Conservation (phyloP, 2,113 vertebrate species). For the Syrmaticus mikado region DNA sequence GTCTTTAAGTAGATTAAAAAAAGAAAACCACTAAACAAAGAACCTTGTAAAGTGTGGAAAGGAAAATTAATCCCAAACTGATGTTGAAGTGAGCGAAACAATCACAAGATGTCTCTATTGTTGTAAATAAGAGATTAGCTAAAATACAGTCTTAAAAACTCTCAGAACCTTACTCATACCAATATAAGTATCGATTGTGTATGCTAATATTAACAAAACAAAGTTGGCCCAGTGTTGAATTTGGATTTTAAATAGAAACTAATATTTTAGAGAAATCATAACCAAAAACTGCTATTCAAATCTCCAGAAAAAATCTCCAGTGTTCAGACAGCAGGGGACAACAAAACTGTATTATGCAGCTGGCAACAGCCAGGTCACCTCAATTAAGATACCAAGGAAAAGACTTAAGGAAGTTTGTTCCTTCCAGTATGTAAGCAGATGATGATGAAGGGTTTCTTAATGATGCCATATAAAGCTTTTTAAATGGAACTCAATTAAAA, state of each 20-base stretch:
- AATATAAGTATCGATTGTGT: not conserved
- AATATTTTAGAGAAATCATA: not conserved
- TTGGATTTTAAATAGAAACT: not conserved
- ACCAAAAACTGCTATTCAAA: not conserved
- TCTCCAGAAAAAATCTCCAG: not conserved
- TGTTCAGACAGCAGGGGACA: not conserved
- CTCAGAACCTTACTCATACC: not conserved
- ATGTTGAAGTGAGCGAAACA: not conserved
- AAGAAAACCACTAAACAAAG: not conserved
- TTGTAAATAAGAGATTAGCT: not conserved
- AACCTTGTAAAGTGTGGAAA: not conserved
- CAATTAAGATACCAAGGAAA: not conserved
- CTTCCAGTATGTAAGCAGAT: not conserved
- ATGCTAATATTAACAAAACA: not conserved
- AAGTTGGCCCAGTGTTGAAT: not conserved
- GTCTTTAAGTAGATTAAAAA: not conserved
- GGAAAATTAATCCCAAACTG: not conserved
- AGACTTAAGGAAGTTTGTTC: not conserved
- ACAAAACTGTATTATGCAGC: not conserved
- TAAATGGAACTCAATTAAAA: not conserved
- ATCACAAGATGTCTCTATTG: not conserved
- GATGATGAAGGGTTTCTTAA: not conserved
- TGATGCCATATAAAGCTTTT: not conserved
- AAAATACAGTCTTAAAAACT: not conserved
- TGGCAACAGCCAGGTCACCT: not conserved